These are phyloP conservation scores for Caerostris extrusa DNA, from an alignment of 1,140 invertebrate species.

Conservation along the genomic window DNA sequence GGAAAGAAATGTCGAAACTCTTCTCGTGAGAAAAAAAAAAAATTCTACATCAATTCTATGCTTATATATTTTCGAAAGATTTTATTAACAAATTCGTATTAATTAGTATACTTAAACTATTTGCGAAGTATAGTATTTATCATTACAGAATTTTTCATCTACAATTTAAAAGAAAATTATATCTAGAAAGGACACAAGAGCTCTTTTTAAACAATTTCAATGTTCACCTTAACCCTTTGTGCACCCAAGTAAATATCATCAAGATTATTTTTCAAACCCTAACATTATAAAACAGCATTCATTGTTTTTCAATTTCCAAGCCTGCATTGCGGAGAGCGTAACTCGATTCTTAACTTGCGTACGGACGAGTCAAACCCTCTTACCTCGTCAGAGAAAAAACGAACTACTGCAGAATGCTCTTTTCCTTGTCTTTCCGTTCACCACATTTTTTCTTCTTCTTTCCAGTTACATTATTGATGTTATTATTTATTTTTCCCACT, in stretches of 20 bases:
- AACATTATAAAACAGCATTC: background rate
- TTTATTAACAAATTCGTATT: too few relatives aligned
- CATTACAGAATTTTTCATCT: too few relatives aligned
- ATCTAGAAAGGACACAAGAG: background rate
- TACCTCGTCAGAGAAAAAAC: background rate
- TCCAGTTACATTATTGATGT: background rate
- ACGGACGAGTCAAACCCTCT: constrained; percentile 4
- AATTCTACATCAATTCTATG: too few relatives aligned
- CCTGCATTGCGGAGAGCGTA: background rate
- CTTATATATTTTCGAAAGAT: too few relatives aligned
- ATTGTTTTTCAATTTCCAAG: background rate
- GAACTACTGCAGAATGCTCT: background rate
- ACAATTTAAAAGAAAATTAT: too few relatives aligned
- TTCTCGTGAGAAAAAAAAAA: too few relatives aligned
- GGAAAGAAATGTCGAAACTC: too few relatives aligned
- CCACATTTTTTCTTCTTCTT: background rate
- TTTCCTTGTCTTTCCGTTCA: background rate
- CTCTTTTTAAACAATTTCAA: background rate
- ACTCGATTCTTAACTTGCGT: constrained; percentile 6
- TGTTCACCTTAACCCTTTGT: background rate
- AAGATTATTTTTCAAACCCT: background rate
- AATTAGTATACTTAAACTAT: too few relatives aligned
- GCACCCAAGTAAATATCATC: background rate
- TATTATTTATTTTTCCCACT: background rate
- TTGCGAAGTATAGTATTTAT: too few relatives aligned